Percentiles rank a stretch among this genome's conserved stretches.
phyloP scores from a whole-genome alignment of 2,888 invertebrate species.

The Mythimna ferrago region DNA sequence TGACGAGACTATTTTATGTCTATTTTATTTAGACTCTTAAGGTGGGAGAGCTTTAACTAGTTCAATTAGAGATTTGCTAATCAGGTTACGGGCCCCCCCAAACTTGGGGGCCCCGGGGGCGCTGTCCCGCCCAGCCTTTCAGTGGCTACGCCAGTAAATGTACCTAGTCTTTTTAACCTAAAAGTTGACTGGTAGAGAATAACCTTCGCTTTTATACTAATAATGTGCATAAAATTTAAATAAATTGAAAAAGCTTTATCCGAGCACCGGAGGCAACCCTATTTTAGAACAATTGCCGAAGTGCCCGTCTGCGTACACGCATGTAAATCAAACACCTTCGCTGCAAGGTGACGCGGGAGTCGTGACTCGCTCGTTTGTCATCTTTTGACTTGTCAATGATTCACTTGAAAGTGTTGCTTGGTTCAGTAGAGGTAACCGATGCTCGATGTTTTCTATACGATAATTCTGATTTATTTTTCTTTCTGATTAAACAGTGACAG shows the following conservation, averaged over 20 bases:
- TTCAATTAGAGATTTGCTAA: too few species aligned
- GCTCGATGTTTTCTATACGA: constrained; percentile 11
- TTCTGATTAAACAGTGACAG: too few species aligned
- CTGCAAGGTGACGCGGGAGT: constrained; percentile 53
- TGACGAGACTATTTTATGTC: too few species aligned
- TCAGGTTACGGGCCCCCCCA: too few species aligned
- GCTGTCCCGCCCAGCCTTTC: too few species aligned
- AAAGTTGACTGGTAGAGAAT: not conserved
- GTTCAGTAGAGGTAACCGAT: constrained; percentile 22
- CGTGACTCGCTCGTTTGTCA: constrained; percentile 59
- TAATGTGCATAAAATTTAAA: not conserved
- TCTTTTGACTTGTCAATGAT: constrained; percentile 41
- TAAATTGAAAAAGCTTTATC: not conserved
- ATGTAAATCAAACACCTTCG: constrained; percentile 62
- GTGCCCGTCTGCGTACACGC: constrained; percentile 31
- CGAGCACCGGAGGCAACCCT: not conserved
- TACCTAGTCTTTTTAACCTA: too few species aligned
- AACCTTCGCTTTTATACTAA: too few species aligned
- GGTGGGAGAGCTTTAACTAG: too few species aligned
- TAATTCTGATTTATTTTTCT: too few species aligned
- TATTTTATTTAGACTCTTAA: too few species aligned
- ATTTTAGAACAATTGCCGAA: constrained; percentile 50
- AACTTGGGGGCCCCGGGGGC: too few species aligned
- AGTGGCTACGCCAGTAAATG: too few species aligned
- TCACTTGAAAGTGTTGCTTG: constrained; percentile 39